Conservation (phyloP, 2,888 invertebrate species). For the Caradrina clavipalpis region DNA sequence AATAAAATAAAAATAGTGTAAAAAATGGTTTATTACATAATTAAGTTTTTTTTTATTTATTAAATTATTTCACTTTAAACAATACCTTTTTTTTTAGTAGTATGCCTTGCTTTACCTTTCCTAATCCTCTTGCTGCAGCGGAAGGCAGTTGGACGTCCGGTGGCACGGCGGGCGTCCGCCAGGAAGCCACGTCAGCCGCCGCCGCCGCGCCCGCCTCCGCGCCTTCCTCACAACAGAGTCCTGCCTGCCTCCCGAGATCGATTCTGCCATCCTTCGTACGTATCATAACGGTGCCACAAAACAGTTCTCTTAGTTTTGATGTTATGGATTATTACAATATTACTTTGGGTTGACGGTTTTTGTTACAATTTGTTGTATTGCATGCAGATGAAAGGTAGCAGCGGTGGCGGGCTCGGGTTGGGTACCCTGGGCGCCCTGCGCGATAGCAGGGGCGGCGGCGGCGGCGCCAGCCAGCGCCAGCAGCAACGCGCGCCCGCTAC, state of each 20-base stretch:
- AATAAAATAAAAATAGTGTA: no score
- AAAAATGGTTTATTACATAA: no score
- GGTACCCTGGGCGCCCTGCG: slow-evolving; percentile 83
- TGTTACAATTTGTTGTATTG: slow-evolving; percentile 1
- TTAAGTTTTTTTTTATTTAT: no score
- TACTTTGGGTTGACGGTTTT: neutral
- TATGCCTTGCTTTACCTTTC: slow-evolving; percentile 48
- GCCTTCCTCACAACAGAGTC: slow-evolving; percentile 91
- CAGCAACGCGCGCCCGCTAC: slow-evolving; percentile 77
- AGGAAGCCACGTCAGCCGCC: slow-evolving; percentile 88
- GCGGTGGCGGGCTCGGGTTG: slow-evolving; percentile 86
- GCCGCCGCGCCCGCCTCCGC: slow-evolving; percentile 88
- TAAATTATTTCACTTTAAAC: no score
- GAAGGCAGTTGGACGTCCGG: slow-evolving; percentile 98
- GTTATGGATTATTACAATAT: neutral
- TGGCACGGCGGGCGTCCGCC: slow-evolving; percentile 92
- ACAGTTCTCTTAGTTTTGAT: neutral
- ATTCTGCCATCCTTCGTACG: slow-evolving; percentile 95
- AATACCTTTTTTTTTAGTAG: neutral
- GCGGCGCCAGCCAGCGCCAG: slow-evolving; percentile 66
- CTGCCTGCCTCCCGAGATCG: slow-evolving; percentile 92
- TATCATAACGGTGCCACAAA: slow-evolving; percentile 57
- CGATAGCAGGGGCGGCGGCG: slow-evolving; percentile 74
- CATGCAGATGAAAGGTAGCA: slow-evolving; percentile 87
- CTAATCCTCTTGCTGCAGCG: slow-evolving; percentile 82